Evolutionary conservation across 2,888 invertebrate species (phyloP).

Genomic region (Eilema depressum): DNA sequence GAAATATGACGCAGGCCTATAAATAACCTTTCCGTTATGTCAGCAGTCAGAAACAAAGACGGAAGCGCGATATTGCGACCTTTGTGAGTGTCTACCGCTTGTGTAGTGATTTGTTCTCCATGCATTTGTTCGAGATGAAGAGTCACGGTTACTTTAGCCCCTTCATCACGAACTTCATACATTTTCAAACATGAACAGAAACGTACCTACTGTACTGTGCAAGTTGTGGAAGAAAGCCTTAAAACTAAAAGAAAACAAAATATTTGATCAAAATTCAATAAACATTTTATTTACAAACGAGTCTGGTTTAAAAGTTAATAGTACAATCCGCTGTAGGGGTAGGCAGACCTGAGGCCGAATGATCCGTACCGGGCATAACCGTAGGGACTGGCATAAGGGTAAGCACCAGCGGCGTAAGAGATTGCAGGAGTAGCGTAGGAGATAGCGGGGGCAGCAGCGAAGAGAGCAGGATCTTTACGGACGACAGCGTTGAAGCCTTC

Average conservation of each 20-base stretch:
- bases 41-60: neutral
- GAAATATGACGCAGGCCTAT: no score
- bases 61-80: neutral
- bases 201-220: neutral
- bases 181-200: neutral
- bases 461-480: conserved; percentile 74
- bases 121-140: neutral
- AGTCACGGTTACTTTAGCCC: no score
- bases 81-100: neutral
- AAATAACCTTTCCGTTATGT: neutral
- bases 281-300: conserved; percentile 45
- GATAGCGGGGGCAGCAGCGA: conserved; percentile 55
- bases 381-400: conserved; percentile 47
- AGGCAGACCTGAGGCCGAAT: conserved; percentile 41
- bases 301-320: conserved; percentile 35
- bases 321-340: conserved; percentile 46
- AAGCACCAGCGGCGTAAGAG: conserved; percentile 40
- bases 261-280: conserved; percentile 24
- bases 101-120: no score
- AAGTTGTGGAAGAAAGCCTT: no score
- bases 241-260: conserved; percentile 5
- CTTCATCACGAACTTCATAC: no score
- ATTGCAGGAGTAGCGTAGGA: conserved; percentile 33
- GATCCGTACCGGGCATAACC: conserved; percentile 19
- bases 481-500: conserved; percentile 86